These are phyloP conservation scores for Cordilura impudica DNA, from an alignment of 2,888 invertebrate species.

Conservation along the genomic window DNA sequence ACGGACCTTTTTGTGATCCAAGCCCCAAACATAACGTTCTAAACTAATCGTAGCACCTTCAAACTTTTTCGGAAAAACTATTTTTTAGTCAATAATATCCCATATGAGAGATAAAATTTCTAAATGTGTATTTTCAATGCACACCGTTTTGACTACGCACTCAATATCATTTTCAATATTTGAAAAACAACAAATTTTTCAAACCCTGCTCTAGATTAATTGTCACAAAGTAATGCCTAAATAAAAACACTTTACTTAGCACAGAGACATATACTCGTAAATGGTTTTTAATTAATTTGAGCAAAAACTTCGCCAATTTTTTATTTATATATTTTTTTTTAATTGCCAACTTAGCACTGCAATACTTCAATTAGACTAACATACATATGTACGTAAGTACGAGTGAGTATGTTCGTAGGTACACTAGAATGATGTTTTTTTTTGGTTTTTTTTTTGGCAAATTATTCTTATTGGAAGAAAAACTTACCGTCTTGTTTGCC, in stretches of 20 bases:
- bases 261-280: constrained; percentile 41
- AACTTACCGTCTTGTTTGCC: constrained; percentile 78
- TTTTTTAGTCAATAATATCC: too few species aligned
- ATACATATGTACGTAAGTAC: background rate
- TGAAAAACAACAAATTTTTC: too few species aligned
- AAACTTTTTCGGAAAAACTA: too few species aligned
- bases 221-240: background rate
- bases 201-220: constrained; percentile 34
- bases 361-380: constrained; percentile 60
- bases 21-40: too few species aligned
- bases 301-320: background rate
- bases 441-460: background rate
- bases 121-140: too few species aligned
- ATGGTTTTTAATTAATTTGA: constrained; percentile 56
- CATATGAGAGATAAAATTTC: too few species aligned
- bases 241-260: background rate
- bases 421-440: background rate
- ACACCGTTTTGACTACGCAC: too few species aligned
- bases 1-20: too few species aligned
- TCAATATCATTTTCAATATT: too few species aligned
- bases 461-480: background rate
- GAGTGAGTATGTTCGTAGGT: background rate
- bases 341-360: constrained; percentile 19
- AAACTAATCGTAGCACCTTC: too few species aligned
- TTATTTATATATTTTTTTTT: constrained; percentile 4